Evolutionary conservation across 2,113 vertebrate genomes (phyloP).

Genomic region (Dolichallabes microphthalmus): DNA sequence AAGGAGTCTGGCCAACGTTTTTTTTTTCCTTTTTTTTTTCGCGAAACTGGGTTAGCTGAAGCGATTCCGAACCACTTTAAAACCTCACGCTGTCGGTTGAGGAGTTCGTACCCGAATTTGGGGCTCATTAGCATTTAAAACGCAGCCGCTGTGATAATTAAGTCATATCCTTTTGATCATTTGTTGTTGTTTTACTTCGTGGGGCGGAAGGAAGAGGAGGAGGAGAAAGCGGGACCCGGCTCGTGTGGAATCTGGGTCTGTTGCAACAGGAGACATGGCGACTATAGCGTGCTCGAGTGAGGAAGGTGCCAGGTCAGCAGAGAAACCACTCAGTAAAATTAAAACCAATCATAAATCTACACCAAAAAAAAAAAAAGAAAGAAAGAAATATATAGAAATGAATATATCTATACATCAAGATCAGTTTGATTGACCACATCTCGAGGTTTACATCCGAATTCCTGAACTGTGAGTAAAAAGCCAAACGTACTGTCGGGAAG

Average conservation of each 20-base stretch:
- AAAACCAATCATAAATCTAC: slow-evolving; percentile 59
- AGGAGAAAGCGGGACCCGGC: slow-evolving; percentile 25
- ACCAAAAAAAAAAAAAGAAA: slow-evolving; percentile 34
- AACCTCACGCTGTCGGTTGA: background rate
- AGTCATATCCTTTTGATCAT: slow-evolving; percentile 41
- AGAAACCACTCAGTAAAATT: slow-evolving; percentile 57
- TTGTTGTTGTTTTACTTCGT: slow-evolving; percentile 37
- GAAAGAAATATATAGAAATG: slow-evolving; percentile 26
- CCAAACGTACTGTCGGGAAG: slow-evolving; percentile 53
- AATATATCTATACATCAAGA: slow-evolving; percentile 39
- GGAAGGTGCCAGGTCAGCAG: slow-evolving; percentile 53
- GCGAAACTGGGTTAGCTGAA: background rate
- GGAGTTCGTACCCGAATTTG: slow-evolving; percentile 44
- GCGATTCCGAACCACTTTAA: background rate
- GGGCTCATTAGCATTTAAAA: slow-evolving; percentile 55
- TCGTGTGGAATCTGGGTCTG: slow-evolving; percentile 46
- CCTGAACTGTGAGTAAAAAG: slow-evolving; percentile 53
- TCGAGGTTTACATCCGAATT: slow-evolving; percentile 51
- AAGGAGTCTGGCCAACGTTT: background rate
- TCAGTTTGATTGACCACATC: slow-evolving; percentile 48
- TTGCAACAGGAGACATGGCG: slow-evolving; percentile 24
- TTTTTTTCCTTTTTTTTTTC: no score
- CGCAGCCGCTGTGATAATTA: slow-evolving; percentile 51
- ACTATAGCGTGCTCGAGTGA: slow-evolving; percentile 22
- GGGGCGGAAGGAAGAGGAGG: background rate